Percentiles rank a stretch among this genome's conserved stretches.
Evolutionary conservation across 1,140 invertebrate genomes (phyloP).

Genomic region (Harlomillsia oculata): DNA sequence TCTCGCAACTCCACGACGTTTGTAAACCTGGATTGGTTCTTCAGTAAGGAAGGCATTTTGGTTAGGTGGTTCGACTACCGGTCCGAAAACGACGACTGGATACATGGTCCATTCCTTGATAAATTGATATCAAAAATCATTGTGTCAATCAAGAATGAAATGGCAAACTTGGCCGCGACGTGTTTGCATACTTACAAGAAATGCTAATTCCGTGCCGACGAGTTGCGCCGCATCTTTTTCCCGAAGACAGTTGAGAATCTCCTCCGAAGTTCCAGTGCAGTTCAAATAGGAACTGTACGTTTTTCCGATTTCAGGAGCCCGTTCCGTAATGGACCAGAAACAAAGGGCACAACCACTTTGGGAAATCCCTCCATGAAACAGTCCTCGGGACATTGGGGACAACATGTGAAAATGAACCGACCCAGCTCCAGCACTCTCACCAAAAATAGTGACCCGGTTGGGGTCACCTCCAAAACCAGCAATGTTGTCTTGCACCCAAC

Average conservation of each 20-base stretch:
- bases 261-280: conserved; percentile 15
- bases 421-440: conserved; percentile 28
- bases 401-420: conserved; percentile 33
- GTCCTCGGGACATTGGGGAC: conserved; percentile 29
- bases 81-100: conserved; percentile 25
- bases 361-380: conserved; percentile 30
- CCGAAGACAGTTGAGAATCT: conserved; percentile 24
- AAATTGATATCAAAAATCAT: neutral
- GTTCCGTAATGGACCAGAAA: conserved; percentile 32
- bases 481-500: conserved; percentile 27
- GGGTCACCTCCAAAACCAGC: conserved; percentile 13
- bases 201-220: conserved; percentile 12
- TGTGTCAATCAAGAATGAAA: neutral
- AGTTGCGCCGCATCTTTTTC: conserved; percentile 6
- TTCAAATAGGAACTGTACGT: conserved; percentile 8
- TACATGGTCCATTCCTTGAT: conserved; percentile 26
- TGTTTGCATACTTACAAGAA: conserved; percentile 12
- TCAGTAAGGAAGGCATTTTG: conserved; percentile 25
- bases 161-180: neutral
- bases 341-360: conserved; percentile 32
- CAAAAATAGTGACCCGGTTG: conserved; percentile 4
- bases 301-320: conserved; percentile 3
- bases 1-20: conserved; percentile 10
- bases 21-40: conserved; percentile 20
- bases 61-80: conserved; percentile 21